Conservation (phyloP, 37 sponge, comb jelly and placozoan species). For the Mnemiopsis leidyi region DNA sequence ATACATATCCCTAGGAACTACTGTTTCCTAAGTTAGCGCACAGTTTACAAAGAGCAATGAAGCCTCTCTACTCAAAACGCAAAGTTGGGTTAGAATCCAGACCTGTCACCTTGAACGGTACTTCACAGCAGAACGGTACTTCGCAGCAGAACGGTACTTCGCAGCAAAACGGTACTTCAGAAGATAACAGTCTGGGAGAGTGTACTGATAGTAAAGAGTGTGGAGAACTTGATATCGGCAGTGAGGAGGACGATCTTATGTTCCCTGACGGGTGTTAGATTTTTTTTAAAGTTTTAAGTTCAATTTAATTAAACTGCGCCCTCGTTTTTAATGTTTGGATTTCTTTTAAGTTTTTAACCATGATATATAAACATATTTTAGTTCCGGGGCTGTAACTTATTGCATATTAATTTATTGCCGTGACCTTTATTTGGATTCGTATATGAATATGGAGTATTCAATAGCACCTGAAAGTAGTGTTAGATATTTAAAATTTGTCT, state of each 20-base stretch:
- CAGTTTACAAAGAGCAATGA: conserved; percentile 79
- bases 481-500: too few species aligned
- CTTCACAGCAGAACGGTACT: not conserved
- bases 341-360: not conserved
- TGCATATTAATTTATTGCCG: not conserved
- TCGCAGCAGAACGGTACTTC: not conserved
- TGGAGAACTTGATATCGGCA: not conserved
- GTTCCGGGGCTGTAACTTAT: not conserved
- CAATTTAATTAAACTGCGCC: not conserved
- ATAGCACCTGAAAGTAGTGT: too few species aligned
- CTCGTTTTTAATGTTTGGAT: not conserved
- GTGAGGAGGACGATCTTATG: not conserved
- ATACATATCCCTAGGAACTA: too few species aligned
- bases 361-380: too few species aligned
- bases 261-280: not conserved
- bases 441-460: not conserved
- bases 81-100: conserved; percentile 64
- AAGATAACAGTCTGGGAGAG: too few species aligned
- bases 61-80: conserved; percentile 70
- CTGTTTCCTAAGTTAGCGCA: conserved; percentile 79
- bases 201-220: not conserved
- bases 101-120: not conserved
- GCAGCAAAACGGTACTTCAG: not conserved
- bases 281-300: not conserved
- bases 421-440: not conserved